A percentile compares a stretch with the other conserved stretches of the same genome.
phyloP scores from a whole-genome alignment of 2,888 invertebrate species.

The Nineta flava region DNA sequence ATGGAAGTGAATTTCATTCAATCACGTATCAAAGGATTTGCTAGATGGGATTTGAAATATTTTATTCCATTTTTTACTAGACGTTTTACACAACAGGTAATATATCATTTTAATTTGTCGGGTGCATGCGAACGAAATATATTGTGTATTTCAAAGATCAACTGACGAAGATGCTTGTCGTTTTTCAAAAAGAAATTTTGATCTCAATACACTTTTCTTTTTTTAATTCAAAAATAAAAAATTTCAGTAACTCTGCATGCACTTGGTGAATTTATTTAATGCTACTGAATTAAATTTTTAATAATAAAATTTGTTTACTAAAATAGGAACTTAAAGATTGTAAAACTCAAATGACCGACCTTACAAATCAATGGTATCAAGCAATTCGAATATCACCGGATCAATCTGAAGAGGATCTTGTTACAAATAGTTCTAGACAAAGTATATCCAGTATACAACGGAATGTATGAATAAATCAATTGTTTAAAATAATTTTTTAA shows the following conservation, averaged over 20 bases:
- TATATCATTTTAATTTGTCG: constrained; percentile 7
- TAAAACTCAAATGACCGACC: constrained; percentile 88
- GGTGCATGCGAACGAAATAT: not conserved
- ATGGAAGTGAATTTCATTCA: constrained; percentile 78
- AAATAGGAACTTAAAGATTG: constrained; percentile 82
- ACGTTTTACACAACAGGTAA: constrained; percentile 82
- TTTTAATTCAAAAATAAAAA: no score
- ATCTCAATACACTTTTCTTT: no score
- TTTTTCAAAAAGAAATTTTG: no score
- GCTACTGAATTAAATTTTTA: no score
- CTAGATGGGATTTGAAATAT: constrained; percentile 81
- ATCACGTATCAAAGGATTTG: constrained; percentile 71
- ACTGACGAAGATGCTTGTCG: no score
- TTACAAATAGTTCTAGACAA: constrained; percentile 22
- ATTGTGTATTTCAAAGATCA: not conserved
- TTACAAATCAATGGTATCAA: constrained; percentile 95
- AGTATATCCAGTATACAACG: constrained; percentile 26
- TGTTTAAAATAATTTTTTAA: no score
- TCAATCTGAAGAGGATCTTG: constrained; percentile 63
- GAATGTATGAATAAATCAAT: not conserved
- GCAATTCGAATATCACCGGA: constrained; percentile 81
- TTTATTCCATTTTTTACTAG: constrained; percentile 93
- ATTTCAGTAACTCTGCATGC: no score
- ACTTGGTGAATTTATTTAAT: no score
- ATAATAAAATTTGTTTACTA: no score